phyloP scores from a whole-genome alignment of 2,113 vertebrate genomes.

The Sigmodon hispidus region DNA sequence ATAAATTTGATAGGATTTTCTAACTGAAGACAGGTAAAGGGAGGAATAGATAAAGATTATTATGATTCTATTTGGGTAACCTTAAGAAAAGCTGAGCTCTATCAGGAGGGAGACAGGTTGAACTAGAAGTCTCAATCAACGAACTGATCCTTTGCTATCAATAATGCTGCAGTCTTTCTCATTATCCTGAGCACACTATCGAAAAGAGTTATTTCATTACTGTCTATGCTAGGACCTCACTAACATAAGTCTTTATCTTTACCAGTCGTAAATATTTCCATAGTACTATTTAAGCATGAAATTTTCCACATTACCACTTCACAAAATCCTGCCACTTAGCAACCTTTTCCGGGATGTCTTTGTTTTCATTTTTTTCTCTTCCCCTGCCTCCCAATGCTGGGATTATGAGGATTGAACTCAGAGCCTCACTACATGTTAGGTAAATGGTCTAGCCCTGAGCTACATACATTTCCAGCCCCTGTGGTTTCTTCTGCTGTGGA shows the following conservation, averaged over 20 bases:
- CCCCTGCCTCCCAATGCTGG: background rate
- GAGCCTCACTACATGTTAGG: background rate
- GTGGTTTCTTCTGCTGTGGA: background rate
- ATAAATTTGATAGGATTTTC: slow-evolving; percentile 38
- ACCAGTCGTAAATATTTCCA: background rate
- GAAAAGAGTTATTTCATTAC: background rate
- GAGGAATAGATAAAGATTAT: slow-evolving; percentile 5
- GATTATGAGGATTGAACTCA: background rate
- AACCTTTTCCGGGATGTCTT: background rate
- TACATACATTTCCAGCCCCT: background rate
- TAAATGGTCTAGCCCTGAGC: background rate
- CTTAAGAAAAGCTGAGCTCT: background rate
- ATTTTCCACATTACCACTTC: background rate
- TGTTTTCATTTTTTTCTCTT: background rate
- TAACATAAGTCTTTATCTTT: background rate
- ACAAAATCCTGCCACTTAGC: background rate
- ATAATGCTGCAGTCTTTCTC: slow-evolving; percentile 10
- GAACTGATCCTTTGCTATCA: background rate
- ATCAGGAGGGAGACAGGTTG: background rate
- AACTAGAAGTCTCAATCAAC: background rate
- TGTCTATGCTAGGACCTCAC: background rate
- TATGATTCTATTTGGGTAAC: background rate
- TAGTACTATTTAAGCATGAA: background rate
- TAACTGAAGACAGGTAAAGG: slow-evolving; percentile 13
- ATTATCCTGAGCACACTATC: background rate